phyloP scores from a whole-genome alignment of 2,113 vertebrate genomes.

The Pelodiscus sinensis region DNA sequence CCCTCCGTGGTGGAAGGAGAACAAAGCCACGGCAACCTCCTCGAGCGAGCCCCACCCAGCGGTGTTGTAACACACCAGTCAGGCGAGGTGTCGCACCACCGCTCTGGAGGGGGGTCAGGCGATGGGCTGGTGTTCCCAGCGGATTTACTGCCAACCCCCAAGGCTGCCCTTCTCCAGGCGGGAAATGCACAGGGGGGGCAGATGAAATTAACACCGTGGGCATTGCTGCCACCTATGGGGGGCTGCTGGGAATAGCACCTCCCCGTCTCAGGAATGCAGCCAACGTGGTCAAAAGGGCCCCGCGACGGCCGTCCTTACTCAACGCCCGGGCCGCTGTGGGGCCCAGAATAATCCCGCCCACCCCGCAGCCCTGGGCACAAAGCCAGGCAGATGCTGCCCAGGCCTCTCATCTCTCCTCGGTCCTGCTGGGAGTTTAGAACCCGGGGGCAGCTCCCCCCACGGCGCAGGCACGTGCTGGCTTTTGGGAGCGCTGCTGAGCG shows the following conservation, averaged over 20 bases:
- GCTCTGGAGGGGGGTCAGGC: background rate
- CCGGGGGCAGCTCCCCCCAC: background rate
- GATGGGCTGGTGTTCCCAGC: no score
- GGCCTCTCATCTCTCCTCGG: background rate
- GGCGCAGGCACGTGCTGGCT: background rate
- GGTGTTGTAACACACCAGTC: background rate
- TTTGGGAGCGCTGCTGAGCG: background rate
- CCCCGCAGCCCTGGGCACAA: background rate
- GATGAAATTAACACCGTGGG: background rate
- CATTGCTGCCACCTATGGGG: constrained; percentile 69
- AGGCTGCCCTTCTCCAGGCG: background rate
- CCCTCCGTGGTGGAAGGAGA: background rate
- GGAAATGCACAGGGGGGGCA: rapidly evolving
- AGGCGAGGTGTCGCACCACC: background rate
- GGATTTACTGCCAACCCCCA: background rate
- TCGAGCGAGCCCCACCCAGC: no score
- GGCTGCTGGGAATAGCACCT: background rate
- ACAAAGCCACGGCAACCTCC: background rate
- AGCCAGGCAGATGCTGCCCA: background rate
- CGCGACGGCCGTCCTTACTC: background rate
- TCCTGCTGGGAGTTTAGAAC: background rate
- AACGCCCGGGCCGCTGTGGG: background rate
- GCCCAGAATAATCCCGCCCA: background rate
- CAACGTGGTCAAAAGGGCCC: no score
- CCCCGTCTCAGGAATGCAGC: no score